A percentile compares a stretch with the other conserved stretches of the same genome.
Evolutionary conservation across 1,140 invertebrate genomes (phyloP).

Genomic region (Akabosia matsudoensis): DNA sequence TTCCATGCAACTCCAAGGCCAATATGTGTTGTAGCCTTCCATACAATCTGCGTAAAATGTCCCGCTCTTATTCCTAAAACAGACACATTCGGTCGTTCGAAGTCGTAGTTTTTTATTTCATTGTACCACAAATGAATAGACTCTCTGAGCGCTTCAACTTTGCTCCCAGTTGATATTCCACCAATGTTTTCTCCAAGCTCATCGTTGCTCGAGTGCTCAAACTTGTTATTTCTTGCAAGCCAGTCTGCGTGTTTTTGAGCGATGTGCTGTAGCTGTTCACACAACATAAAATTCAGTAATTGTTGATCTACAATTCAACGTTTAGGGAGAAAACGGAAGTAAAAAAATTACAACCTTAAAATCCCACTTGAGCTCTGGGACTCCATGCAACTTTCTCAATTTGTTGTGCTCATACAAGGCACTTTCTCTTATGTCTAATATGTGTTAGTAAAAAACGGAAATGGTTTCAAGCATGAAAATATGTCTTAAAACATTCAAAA

Average conservation of each 20-base stretch:
- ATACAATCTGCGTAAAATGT: neutral
- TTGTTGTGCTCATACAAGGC: neutral
- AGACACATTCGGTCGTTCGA: neutral
- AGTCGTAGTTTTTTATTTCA: slow-evolving; percentile 2
- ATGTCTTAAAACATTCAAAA: too few species aligned
- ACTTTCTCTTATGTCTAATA: neutral
- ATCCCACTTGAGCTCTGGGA: neutral
- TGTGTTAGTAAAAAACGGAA: too few species aligned
- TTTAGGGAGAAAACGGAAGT: neutral
- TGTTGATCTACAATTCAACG: neutral
- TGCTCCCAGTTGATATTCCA: neutral
- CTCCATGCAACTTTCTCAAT: neutral
- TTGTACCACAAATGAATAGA: neutral
- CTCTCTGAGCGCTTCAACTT: neutral
- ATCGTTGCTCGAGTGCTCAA: neutral
- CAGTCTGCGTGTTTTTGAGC: neutral
- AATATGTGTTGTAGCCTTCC: neutral
- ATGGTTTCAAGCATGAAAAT: too few species aligned
- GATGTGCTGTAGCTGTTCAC: neutral
- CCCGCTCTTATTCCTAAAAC: neutral
- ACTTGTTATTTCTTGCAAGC: neutral
- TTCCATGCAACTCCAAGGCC: neutral
- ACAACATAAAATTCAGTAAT: neutral
- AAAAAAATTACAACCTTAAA: neutral
- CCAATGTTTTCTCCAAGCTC: neutral